Percentiles rank a stretch among this genome's conserved stretches.
Conservation (phyloP, 2,888 invertebrate genomes). For the Ferrisia virgata region DNA sequence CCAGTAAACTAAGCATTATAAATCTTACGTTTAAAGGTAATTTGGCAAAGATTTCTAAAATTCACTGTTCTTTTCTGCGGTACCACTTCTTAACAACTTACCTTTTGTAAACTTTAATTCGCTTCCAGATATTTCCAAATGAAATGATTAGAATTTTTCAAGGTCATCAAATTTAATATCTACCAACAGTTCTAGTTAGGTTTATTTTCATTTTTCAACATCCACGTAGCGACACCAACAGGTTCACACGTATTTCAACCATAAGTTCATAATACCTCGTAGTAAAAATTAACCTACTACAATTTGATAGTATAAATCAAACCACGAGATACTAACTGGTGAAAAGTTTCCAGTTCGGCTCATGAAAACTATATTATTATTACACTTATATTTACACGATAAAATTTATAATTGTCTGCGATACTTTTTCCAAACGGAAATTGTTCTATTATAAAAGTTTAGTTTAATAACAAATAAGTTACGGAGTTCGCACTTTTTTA, state of each 20-base stretch:
- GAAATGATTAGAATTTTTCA: not conserved
- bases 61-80: slow-evolving; percentile 17
- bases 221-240: not conserved
- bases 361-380: too few species aligned
- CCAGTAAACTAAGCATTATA: slow-evolving; percentile 27
- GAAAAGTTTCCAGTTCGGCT: not conserved
- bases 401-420: not conserved
- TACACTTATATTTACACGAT: too few species aligned
- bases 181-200: not conserved
- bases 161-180: not conserved
- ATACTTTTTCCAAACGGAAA: not conserved
- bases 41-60: slow-evolving; percentile 39
- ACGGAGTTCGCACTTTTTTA: not conserved
- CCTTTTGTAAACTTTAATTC: slow-evolving; percentile 1
- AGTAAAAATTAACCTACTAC: not conserved
- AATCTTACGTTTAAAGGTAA: slow-evolving; percentile 38
- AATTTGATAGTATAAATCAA: slow-evolving; percentile 5
- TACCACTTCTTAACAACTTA: slow-evolving; percentile 24
- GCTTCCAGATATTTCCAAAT: not conserved
- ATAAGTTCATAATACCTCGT: not conserved
- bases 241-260: not conserved
- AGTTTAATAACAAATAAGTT: slow-evolving; percentile 24
- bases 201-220: not conserved
- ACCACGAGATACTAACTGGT: not conserved
- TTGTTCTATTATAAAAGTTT: slow-evolving; percentile 19